These are phyloP conservation scores for Archocentrus centrarchus DNA, from an alignment of 2,113 vertebrate genomes.

Conservation along the genomic window DNA sequence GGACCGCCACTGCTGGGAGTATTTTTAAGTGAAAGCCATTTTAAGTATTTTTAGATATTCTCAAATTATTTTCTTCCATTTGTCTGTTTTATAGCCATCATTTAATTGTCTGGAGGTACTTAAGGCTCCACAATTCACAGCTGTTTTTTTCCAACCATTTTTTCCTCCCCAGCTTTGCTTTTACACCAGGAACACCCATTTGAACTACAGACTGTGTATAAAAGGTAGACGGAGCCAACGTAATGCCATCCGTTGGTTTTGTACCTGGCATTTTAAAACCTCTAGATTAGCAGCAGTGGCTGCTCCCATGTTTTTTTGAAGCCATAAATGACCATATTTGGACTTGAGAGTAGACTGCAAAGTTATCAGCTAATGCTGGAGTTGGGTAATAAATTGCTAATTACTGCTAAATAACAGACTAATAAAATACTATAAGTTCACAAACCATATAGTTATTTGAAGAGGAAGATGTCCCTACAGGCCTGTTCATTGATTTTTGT, in stretches of 20 bases:
- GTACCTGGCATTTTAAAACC: background rate
- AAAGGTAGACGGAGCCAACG: background rate
- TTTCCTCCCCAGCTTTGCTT: background rate
- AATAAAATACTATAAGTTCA: background rate
- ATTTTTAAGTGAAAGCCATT: background rate
- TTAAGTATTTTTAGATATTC: conserved; percentile 6
- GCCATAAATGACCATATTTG: background rate
- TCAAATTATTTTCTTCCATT: background rate
- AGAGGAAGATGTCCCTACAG: background rate
- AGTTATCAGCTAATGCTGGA: background rate
- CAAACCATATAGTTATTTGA: background rate
- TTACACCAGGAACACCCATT: background rate
- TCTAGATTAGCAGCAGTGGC: background rate
- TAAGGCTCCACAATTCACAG: background rate
- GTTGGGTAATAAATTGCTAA: background rate
- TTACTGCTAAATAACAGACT: background rate
- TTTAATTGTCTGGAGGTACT: background rate
- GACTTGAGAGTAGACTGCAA: background rate
- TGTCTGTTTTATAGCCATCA: background rate
- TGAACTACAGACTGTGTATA: background rate
- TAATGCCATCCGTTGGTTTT: background rate
- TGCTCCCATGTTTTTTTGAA: background rate
- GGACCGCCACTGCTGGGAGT: too few relatives aligned
- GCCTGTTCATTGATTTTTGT: background rate
- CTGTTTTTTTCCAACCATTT: background rate